Evolutionary conservation across 2,888 invertebrate species (phyloP).

Genomic region (Eumacrocentrus americanus): DNA sequence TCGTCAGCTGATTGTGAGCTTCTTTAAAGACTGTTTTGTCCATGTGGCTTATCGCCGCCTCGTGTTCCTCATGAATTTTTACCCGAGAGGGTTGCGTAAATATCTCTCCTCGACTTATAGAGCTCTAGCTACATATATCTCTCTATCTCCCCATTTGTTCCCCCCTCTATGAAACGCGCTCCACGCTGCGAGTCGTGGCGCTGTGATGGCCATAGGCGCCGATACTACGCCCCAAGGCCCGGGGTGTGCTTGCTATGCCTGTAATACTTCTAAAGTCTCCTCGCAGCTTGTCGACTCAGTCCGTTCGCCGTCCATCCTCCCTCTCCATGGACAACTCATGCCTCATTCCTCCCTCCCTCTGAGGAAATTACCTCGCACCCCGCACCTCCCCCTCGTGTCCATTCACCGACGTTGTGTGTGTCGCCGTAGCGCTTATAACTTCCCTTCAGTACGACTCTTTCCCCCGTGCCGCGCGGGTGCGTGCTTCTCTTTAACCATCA

Average conservation of each 20-base stretch:
- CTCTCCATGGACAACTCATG: conserved; percentile 25
- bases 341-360: conserved; percentile 25
- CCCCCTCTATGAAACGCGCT: not conserved
- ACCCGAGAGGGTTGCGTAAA: conserved; percentile 59
- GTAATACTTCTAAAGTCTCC: too few species aligned
- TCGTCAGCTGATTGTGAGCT: too few species aligned
- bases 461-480: conserved; percentile 41
- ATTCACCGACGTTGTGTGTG: conserved; percentile 27
- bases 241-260: conserved; percentile 23
- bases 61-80: conserved; percentile 38
- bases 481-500: conserved; percentile 27
- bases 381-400: conserved; percentile 24
- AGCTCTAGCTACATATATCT: too few species aligned
- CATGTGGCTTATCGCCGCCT: conserved; percentile 21
- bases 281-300: conserved; percentile 26
- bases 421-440: conserved; percentile 40
- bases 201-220: conserved; percentile 25
- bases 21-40: not conserved
- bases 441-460: conserved; percentile 45
- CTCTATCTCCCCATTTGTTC: conserved; percentile 20
- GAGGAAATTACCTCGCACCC: conserved; percentile 27
- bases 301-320: conserved; percentile 30
- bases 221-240: conserved; percentile 24
- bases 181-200: not conserved
- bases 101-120: too few species aligned